Base-by-base conservation (phyloP, 2,797 vertebrate species). In the Pseudochirops cupreus region DNA sequence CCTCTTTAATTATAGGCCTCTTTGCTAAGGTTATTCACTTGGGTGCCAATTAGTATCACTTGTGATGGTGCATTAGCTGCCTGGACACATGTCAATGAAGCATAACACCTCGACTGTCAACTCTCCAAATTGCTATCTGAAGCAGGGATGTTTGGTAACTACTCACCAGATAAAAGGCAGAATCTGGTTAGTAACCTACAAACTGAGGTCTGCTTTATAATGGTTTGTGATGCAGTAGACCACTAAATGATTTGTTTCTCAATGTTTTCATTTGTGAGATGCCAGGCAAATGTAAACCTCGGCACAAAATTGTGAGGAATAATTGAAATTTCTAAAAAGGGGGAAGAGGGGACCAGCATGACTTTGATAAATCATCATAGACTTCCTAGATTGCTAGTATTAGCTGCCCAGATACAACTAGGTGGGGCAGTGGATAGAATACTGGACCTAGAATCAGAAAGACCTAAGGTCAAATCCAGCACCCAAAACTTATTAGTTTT, bases 31-130 rank as follows among this genome's bases (percentile, higher is more conserved):
- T 39, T 93, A 82, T 94, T 92, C 39, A 93, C 90, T 94, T 92
- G 93, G 52, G 90, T 94, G 82, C 95, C 94, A 97, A 59, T 95
- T 97, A 96, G 87, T 46, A 97, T 94, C 89, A 91, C 33, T 90
- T 93, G 5, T 93, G 92, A 92, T 93, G n/a, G 18, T 91, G 4
- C 31, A 29, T 46, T 96, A 52, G 21, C 56, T 93, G 28, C 33
- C 93, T 94, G 31, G 92, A 93, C 57, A 67, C 89, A 59, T 39
- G 94, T 58, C 33, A 56, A 12, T 56, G 87, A 91, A 62, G 50
- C 82, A 92, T 95, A n/a, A 46, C 12, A 53, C 11, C 50, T 93
- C 74, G 16, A 46, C 92, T 95, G 89, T 92, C 95, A 95, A 9
- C 67, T 46, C 52, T 96, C 52, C 94, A 95, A 96, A 91, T 54